Base-by-base conservation (phyloP, 2,888 invertebrate species). In the Geotrupes spiniger region DNA sequence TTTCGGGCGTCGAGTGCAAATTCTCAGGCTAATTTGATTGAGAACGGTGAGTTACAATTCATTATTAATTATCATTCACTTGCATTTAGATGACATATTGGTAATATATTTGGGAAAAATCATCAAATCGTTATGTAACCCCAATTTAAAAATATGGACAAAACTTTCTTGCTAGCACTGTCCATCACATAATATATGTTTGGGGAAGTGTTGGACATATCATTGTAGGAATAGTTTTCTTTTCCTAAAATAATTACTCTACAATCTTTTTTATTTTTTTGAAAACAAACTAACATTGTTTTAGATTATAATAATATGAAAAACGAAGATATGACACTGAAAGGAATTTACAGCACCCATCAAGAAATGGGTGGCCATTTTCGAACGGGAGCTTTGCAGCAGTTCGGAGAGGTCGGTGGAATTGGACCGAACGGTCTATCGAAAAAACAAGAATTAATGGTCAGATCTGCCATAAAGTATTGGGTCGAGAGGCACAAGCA, bases 401-500 rank as follows among this genome's bases (percentile, higher is more conserved):
- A 78, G 33, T 85, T 87, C 59, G 61, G 59, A 36, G 64, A 64
- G 6, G 77, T 76, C 0, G 74, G 74, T 29, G 78, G 77, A 0
- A 73, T 78, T 2, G 86, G 90, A 56, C 90, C 90, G 0, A 91
- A 90, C 57, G 89, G 89, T 0, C 73, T 91, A 40, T 84, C 85
- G 0, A 85, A 85, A 68, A 91, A 90, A 64, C 90, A 91, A 64
- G 90, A 91, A 70, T 78, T 89, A 75, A 77, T 91, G 72, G 90
- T 91, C 1, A 78, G 91, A 56, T 90, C 89, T 25, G 89, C 91
- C 11, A 92, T 91, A 62, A 91, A 90, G 63, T 91, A 92, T 65
- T 92, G 91, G 91, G 91, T 92, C 17, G 91, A 92, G 64, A 76
- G 91, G 28, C 91, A 92, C 68, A 92, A 91, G 72, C 91, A 91